Conservation (phyloP, 2,888 invertebrate species). For the Drosophila bunnanda region DNA sequence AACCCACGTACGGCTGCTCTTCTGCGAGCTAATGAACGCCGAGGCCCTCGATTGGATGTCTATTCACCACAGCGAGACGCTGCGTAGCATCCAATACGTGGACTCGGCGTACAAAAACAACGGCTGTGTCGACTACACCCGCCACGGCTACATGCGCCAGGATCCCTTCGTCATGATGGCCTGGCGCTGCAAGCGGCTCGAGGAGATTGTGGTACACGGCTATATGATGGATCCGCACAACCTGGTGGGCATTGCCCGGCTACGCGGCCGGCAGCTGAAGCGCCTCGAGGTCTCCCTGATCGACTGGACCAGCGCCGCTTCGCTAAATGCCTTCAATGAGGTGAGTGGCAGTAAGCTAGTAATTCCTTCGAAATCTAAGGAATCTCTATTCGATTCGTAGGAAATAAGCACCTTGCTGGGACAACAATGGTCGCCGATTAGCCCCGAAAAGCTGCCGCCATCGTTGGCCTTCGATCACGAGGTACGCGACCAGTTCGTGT, state of each 20-base stretch:
- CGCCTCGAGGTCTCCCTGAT: slow-evolving; percentile 84
- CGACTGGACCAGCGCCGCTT: slow-evolving; percentile 70
- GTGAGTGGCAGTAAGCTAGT: slow-evolving; percentile 33
- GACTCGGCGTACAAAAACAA: slow-evolving; percentile 83
- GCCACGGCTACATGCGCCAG: slow-evolving; percentile 59
- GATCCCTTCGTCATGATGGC: slow-evolving; percentile 87
- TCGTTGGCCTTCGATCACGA: slow-evolving; percentile 82
- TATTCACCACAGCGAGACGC: slow-evolving; percentile 80
- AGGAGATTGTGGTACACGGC: slow-evolving; percentile 86
- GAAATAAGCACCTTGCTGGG: slow-evolving; percentile 83
- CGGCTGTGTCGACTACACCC: slow-evolving; percentile 56
- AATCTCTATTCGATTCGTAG: slow-evolving; percentile 48
- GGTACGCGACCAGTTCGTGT: slow-evolving; percentile 83
- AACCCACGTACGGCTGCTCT: slow-evolving; percentile 89
- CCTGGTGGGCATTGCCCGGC: slow-evolving; percentile 83
- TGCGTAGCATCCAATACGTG: slow-evolving; percentile 84
- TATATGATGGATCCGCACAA: slow-evolving; percentile 84
- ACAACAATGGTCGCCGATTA: slow-evolving; percentile 82
- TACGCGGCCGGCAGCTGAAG: slow-evolving; percentile 82
- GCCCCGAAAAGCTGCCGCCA: slow-evolving; percentile 79
- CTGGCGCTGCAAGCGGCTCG: slow-evolving; percentile 86
- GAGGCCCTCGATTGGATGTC: slow-evolving; percentile 84
- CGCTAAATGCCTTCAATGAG: slow-evolving; percentile 74
- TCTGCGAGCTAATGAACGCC: slow-evolving; percentile 87
- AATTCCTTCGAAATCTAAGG: neutral